Evolutionary conservation across 2,888 invertebrate genomes (phyloP), one percentile per base, ranked within the genome.

Genomic region (Mactromeris polynyma): DNA sequence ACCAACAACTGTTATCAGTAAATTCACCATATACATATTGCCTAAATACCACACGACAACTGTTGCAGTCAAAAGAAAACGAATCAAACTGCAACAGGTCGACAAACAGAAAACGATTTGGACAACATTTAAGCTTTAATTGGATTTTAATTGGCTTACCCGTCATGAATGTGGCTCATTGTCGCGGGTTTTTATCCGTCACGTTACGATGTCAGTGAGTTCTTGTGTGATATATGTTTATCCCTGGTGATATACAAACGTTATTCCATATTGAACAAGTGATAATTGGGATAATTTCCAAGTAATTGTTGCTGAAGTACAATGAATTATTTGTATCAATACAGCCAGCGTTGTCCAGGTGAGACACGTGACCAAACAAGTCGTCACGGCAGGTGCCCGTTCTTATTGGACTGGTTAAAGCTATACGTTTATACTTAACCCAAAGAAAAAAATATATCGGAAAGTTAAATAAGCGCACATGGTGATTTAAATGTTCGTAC

Each of bases 331-430:
- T 83, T 86, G 83, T 87, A 83, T 80, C 85, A 81, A 83, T 82
- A 88, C 91, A 90, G 89, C 51, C 83, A 80, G 90, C 89, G 94
- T 94, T 93, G 94, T 93, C 94, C 92, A 91, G 94, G 95, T 93
- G 92, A 93, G 87, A 93, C 95, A 95, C 94, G 94, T 95, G 95
- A 95, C 88, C 94, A 94, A 95, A 93, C 94, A 93, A 89, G 73
- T 85, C 89, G 83, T 90, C 86, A 92, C 87, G 81, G 77, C 91
- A 93, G 89, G 92, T 89, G 87, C 86, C 38, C 85, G 69, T 40
- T 17, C 9, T 14, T 42, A 79, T 6, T 42, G 26, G 26, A 79
- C 38, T 77, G 58, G 58, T 64, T 64, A 26, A 11, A 9, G 9
- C n/a, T 9, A 4, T 58, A n/a, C 11, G n/a, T n/a, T 2, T n/a